Evolutionary conservation across 37 sponge, comb jelly and placozoan species (phyloP).

Genomic region (Haliclona indistincta): DNA sequence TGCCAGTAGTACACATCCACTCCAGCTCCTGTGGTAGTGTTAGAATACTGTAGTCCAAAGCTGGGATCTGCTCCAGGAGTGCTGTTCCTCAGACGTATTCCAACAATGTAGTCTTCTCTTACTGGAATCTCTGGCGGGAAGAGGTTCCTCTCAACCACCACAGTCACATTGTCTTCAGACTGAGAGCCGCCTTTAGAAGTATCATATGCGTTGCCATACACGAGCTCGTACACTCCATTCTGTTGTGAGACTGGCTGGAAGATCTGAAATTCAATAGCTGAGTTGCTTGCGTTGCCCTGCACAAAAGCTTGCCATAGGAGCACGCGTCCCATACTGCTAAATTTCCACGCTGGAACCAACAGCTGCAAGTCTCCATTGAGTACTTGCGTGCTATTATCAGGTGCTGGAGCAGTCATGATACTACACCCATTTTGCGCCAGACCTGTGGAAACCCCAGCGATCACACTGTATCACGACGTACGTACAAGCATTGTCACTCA

Average conservation of each 20-base stretch:
- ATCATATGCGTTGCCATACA: background rate
- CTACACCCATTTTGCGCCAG: too few relatives aligned
- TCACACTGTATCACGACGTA: too few relatives aligned
- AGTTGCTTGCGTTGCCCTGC: background rate
- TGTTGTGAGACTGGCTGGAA: background rate
- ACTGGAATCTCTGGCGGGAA: background rate
- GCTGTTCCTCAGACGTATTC: too few relatives aligned
- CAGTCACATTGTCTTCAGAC: background rate
- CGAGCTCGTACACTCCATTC: background rate
- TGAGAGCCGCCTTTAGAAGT: background rate
- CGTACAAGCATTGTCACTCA: too few relatives aligned
- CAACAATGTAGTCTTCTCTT: conserved; percentile 1
- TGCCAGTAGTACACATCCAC: conserved; percentile 7
- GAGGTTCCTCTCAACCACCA: background rate
- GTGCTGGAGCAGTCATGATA: too few relatives aligned
- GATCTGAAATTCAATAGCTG: background rate
- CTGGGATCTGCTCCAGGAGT: background rate
- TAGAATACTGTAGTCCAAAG: background rate
- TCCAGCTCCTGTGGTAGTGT: background rate
- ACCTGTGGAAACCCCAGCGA: too few relatives aligned
- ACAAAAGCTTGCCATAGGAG: background rate
- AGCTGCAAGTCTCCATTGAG: too few relatives aligned
- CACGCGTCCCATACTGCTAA: background rate
- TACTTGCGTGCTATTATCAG: too few relatives aligned
- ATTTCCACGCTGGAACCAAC: too few relatives aligned